A percentile compares a stretch with the other conserved stretches of the same genome.
phyloP scores from a whole-genome alignment of 2,113 vertebrate genomes.

The Onychostruthus taczanowskii region DNA sequence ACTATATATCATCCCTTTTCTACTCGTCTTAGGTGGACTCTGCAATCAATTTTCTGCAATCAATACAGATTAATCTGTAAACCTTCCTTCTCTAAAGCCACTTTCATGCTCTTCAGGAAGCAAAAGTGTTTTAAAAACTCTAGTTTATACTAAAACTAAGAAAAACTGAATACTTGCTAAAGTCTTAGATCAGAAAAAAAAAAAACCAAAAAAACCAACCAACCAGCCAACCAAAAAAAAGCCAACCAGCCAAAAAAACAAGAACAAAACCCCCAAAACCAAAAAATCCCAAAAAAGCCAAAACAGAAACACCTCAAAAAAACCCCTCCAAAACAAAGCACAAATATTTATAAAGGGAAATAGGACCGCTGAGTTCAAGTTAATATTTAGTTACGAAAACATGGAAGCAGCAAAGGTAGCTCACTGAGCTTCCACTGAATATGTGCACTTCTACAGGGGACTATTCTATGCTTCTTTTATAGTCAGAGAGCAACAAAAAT shows the following conservation, averaged over 20 bases:
- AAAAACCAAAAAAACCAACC: background rate
- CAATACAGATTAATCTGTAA: background rate
- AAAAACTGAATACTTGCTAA: background rate
- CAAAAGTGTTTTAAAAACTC: background rate
- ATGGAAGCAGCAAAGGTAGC: background rate
- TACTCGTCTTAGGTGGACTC: background rate
- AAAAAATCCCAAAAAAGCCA: background rate
- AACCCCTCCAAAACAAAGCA: background rate
- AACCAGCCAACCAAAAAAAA: background rate
- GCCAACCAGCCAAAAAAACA: background rate
- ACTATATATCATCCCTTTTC: slow-evolving; percentile 38
- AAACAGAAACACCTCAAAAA: background rate
- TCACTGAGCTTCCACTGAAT: background rate
- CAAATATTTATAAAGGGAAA: background rate
- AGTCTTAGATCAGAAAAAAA: background rate
- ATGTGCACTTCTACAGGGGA: background rate
- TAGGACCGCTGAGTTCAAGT: background rate
- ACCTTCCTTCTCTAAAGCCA: background rate
- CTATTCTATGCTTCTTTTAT: background rate
- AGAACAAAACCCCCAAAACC: background rate
- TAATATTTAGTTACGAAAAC: background rate
- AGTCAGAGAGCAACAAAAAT: background rate
- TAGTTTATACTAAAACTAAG: background rate
- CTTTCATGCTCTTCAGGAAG: background rate
- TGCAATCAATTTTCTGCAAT: background rate